Conservation (phyloP, 2,113 vertebrate species). For the Pseudorhombus dupliciocellatus region DNA sequence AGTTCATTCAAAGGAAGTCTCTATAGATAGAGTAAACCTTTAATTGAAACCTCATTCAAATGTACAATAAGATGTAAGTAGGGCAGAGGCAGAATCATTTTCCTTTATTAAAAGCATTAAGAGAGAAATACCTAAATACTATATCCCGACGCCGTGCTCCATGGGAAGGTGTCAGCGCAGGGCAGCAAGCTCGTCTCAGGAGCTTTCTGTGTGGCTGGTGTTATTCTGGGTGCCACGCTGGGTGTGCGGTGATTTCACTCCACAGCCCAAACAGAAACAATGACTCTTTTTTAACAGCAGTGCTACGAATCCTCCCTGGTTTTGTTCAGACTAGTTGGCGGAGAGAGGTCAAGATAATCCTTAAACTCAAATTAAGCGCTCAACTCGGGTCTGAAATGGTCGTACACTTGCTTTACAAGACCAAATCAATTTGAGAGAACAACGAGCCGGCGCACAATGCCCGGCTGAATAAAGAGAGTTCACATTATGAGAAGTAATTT, state of each 20-base stretch:
- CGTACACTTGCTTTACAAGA: conserved; percentile 17
- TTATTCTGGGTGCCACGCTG: background rate
- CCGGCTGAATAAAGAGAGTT: conserved; percentile 15
- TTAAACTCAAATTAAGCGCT: background rate
- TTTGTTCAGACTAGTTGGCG: no score
- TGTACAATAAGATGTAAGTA: background rate
- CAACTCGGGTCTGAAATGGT: conserved; percentile 1
- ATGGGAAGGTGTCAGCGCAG: background rate
- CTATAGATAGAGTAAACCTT: background rate
- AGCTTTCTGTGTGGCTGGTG: background rate
- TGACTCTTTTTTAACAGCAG: background rate
- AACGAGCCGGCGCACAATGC: conserved; percentile 34
- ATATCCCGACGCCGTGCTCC: background rate
- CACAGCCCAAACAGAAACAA: background rate
- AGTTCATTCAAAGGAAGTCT: conserved; percentile 19
- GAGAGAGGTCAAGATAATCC: background rate
- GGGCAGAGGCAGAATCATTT: background rate
- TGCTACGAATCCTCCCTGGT: no score
- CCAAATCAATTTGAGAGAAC: conserved; percentile 38
- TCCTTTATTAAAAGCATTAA: background rate
- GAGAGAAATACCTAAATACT: background rate
- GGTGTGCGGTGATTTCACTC: no score
- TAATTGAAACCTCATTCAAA: conserved; percentile 8
- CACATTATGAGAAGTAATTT: conserved; percentile 44
- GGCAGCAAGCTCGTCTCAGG: background rate